Base-by-base conservation (phyloP, 1,140 invertebrate species). In the Scaptomyza pallida region DNA sequence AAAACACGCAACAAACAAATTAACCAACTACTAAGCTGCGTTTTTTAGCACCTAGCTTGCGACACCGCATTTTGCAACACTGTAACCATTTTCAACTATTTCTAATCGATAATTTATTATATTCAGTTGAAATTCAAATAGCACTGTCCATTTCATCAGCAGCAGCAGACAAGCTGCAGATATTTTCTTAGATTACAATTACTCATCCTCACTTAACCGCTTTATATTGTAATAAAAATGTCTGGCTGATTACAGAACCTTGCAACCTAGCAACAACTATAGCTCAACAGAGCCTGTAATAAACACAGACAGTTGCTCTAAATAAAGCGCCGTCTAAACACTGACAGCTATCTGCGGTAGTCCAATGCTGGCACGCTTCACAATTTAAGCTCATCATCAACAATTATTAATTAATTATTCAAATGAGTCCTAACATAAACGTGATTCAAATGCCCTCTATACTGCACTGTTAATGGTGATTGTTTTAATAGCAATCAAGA, bases 1-100 rank as follows among this genome's bases (percentile, higher is more conserved):
- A 64, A 65, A 67, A 60, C 69, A 74, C 79, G 79, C 79, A 83
- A 83, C 75, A 86, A 76, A 81, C 81, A 81, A 70, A 81, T 23
- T 51, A 45, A 43, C 51, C 54, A 61, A 72, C 45, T 65, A 40
- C 12, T 26, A n/a, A 2, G 30, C 10, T 16, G 10, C 21, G 21
- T 16, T 62, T 56, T 47, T 10, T 51, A 80, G 16, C 63, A 79
- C 78, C 73, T 9, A 13, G 13, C n/a, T 10, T 0, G 0, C 2
- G 0, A 4, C 2, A 10, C 8, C 2, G 37, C 3, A 23, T 19
- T 37, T 35, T 68, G 5, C 47, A 61, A 12, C 64, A 68, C 59
- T 69, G 8, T 2, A 9, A 5, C 2, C n/a, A 45, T 44, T 19
- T 50, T 47, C 30, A 19, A 54, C 19, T 61, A 48, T n/a, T 9